Base-by-base conservation (phyloP, 1,140 invertebrate species). In the Leptonema lineaticorne region DNA sequence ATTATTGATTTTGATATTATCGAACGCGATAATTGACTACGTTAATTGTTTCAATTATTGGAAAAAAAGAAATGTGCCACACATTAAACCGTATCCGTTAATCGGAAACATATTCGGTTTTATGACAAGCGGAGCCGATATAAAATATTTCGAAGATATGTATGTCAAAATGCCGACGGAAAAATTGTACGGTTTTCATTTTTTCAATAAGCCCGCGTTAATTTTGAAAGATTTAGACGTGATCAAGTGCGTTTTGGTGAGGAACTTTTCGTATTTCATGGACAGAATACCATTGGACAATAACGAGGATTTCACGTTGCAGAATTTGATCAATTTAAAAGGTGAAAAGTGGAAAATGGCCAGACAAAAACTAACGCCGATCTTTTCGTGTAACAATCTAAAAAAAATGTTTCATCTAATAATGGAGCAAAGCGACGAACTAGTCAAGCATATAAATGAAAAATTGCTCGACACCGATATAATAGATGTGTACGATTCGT, bases 211-310 rank as follows among this genome's bases (percentile, higher is more conserved):
- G 22, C 85, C 85, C 0, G 73, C 75, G n/a, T 67, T 86, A 8
- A 69, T 87, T 2, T 67, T 86, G 0, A 73, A 78, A 14, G 84
- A 86, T 76, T 79, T 82, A 6, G 81, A 84, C 20, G 56, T 86
- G 3, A 79, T 84, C 2, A 84, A 85, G 69, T 56, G 75, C n/a
- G 80, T 88, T 30, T 69, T 85, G 0, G 75, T 86, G 0, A 83
- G 82, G 72, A 82, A 87, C 74, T 87, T 86, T 68, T n/a, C n/a
- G n/a, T n/a, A n/a, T n/a, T n/a, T n/a, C n/a, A n/a, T n/a, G n/a
- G n/a, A n/a, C n/a, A n/a, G n/a, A n/a, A n/a, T n/a, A n/a, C n/a
- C n/a, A n/a, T n/a, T n/a, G n/a, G 30, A 82, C 14, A 73, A 78
- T 67, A 87, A 87, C 69, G 60, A 75, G 1, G 76, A 84, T 71